phyloP scores from a whole-genome alignment of 2,888 invertebrate genomes.

The Parascotia fuliginaria region DNA sequence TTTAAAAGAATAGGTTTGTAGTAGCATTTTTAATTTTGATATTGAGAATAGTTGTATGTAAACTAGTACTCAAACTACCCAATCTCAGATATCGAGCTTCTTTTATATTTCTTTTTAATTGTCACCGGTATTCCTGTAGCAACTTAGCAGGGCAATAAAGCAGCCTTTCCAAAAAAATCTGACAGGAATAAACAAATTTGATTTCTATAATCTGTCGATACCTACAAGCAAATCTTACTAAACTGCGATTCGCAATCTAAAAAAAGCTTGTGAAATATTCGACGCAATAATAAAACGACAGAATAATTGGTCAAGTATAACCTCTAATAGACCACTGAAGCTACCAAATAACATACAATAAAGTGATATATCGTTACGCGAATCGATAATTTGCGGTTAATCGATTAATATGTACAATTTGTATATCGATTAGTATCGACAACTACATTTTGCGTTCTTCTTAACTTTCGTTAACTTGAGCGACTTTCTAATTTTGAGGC shows the following conservation, averaged over 20 bases:
- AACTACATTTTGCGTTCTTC: slow-evolving; percentile 6
- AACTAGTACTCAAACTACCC: too few relatives aligned
- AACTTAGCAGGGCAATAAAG: too few relatives aligned
- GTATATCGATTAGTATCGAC: slow-evolving; percentile 4
- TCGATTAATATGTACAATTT: slow-evolving; percentile 7
- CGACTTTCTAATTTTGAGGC: slow-evolving; percentile 6
- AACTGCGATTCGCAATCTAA: background rate
- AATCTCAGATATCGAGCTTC: too few relatives aligned
- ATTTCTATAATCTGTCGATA: too few relatives aligned
- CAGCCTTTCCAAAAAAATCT: too few relatives aligned
- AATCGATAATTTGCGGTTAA: slow-evolving; percentile 11
- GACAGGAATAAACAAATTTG: too few relatives aligned
- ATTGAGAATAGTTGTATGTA: too few relatives aligned
- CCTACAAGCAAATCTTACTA: too few relatives aligned
- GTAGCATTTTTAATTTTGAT: too few relatives aligned
- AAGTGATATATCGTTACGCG: slow-evolving; percentile 17
- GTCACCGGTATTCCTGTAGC: too few relatives aligned
- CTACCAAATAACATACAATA: slow-evolving; percentile 14
- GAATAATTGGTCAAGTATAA: slow-evolving; percentile 12
- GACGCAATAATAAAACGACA: background rate
- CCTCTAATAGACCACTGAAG: slow-evolving; percentile 11
- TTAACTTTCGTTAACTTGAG: background rate
- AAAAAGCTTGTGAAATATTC: background rate
- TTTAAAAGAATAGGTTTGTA: too few relatives aligned
- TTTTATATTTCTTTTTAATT: too few relatives aligned